A percentile compares a stretch with the other conserved stretches of the same genome.
These are phyloP conservation scores for Pandemis heparana DNA, from an alignment of 2,888 invertebrate genomes.

Conservation along the genomic window DNA sequence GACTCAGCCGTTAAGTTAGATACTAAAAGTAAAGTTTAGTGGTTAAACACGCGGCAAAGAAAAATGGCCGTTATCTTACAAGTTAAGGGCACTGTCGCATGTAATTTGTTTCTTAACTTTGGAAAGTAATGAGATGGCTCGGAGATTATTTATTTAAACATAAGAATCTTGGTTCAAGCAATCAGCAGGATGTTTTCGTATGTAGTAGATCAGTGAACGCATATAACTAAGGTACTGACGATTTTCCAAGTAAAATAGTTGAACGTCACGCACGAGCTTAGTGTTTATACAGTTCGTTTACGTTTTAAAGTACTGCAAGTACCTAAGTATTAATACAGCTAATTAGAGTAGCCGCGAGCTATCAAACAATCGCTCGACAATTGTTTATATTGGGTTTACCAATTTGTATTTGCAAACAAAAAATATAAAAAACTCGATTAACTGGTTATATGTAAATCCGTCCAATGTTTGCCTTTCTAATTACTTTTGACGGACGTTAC, in stretches of 20 bases:
- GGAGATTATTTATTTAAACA: too few species aligned
- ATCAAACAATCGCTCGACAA: neutral
- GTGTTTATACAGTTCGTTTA: neutral
- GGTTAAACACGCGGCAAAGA: conserved; percentile 24
- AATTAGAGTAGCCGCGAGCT: neutral
- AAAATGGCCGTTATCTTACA: conserved; percentile 17
- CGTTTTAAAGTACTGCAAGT: neutral
- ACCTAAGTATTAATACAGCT: neutral
- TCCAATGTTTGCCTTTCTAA: conserved; percentile 15
- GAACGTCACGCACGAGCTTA: too few species aligned
- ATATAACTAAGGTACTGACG: neutral
- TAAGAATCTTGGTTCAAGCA: too few species aligned
- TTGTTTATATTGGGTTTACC: neutral
- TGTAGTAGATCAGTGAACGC: too few species aligned
- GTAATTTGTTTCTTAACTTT: conserved; percentile 3
- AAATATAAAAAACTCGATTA: neutral
- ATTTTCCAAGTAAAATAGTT: too few species aligned
- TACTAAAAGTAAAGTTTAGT: conserved; percentile 36
- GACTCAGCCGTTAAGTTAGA: conserved; percentile 20
- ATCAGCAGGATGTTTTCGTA: too few species aligned
- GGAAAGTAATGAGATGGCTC: neutral
- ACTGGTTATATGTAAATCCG: neutral
- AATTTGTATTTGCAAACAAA: neutral
- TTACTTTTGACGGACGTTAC: neutral
- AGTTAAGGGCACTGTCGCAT: conserved; percentile 17